These are phyloP conservation scores for Catocala fraxini DNA, from an alignment of 2,888 invertebrate genomes.

Conservation along the genomic window DNA sequence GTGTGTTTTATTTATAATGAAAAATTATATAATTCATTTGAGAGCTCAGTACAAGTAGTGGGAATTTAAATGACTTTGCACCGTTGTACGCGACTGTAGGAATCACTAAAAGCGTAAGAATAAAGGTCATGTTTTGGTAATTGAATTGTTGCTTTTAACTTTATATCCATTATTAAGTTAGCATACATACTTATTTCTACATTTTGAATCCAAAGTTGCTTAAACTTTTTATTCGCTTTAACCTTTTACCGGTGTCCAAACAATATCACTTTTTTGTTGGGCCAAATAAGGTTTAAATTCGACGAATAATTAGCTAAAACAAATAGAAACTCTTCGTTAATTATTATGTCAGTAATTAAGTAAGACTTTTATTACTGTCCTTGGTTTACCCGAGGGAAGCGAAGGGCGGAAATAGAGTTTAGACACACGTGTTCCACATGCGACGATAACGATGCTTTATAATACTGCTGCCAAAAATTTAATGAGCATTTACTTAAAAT, in stretches of 20 bases:
- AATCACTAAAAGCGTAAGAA: conserved; percentile 16
- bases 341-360: conserved; percentile 71
- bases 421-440: conserved; percentile 79
- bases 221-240: conserved; percentile 29
- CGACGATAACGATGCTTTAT: conserved; percentile 70
- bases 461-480: conserved; percentile 52
- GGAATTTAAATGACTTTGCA: conserved; percentile 10
- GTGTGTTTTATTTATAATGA: background rate
- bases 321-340: conserved; percentile 64
- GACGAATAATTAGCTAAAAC: conserved; percentile 39
- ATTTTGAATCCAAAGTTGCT: conserved; percentile 30
- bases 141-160: conserved; percentile 28
- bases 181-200: conserved; percentile 31
- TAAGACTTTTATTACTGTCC: conserved; percentile 76
- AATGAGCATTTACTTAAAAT: conserved; percentile 24
- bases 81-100: conserved; percentile 26
- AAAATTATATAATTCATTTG: no score
- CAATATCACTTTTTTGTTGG: conserved; percentile 19
- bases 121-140: conserved; percentile 25
- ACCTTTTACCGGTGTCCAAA: background rate
- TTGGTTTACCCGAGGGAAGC: conserved; percentile 73
- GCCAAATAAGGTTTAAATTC: conserved; percentile 41
- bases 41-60: background rate
- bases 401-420: conserved; percentile 80
- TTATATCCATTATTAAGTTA: conserved; percentile 37